Base-by-base conservation (phyloP, 2,888 invertebrate genomes). In the Trilocha varians region DNA sequence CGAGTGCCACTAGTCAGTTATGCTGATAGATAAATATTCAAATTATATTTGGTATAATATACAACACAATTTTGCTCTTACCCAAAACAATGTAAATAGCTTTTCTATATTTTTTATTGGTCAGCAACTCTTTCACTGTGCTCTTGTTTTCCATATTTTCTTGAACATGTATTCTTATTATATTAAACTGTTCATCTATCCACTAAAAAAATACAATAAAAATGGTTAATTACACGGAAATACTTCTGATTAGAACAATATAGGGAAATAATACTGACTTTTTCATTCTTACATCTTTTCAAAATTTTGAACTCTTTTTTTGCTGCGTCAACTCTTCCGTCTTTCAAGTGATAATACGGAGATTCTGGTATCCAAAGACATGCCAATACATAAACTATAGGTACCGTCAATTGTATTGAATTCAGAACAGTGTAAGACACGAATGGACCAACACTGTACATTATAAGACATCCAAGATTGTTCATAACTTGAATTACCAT, bases 341-440 rank as follows among this genome's bases (percentile, higher is more conserved):
- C 80, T 62, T 88, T 88, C 32, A 91, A 62, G 36, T 90, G 73
- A 51, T 83, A 89, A 50, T 89, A 89, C 1, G 90, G 90, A 0
- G 90, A 88, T 54, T 90, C 90, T 0, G 90, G 90, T 66, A 89
- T 83, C 86, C 88, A 88, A 5, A 75, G 46, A 53, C 89, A 88
- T 0, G 76, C 60, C 0, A 80, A 32, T 36, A 87, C 77, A 44
- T 87, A 88, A 14, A 78, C 46, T 3, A 87, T 52, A 0, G 89
- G 88, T 16, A 89, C 67, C 0, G 78, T 50, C 2, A 86, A 52
- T 16, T 88, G 72, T 14, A 85, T 70, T 16, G 75, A 73, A 70
- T 89, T 67, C 47, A 84, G 43, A 43, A 68, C 57, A 0, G 62
- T 69, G 52, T 87, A 87, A 0, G 86, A 77, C 1, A 87, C 82